Evolutionary conservation across 2,113 vertebrate species (phyloP), one percentile per base, ranked within the genome.

Genomic region (Eonycteris spelaea): DNA sequence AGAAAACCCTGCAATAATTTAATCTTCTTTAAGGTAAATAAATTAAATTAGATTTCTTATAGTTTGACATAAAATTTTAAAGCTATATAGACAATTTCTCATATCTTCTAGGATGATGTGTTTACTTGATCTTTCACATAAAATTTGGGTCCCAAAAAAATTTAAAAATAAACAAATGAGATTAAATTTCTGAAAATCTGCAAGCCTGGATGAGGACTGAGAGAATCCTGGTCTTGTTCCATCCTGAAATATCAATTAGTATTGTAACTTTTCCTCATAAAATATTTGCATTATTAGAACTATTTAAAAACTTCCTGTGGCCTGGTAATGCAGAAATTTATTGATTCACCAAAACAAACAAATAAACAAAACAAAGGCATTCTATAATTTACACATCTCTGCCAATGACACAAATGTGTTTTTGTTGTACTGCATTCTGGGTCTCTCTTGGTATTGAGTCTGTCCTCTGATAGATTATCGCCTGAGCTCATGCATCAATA

Each of bases 1-100:
- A 83, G 67, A 80, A 91, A 86, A 7, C 2, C 5, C 26, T 70
- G n/a, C 5, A n/a, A 71, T 85, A 89, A 91, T 71, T 85, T 87
- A 86, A 95, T 79, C 59, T 95, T 75, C 26, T 85, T 92, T 84
- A 94, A 82, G 40, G 18, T 90, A 79, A 87, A 70, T 78, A 84
- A 88, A 63, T 91, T 55, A 55, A 51, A 89, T 88, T 91, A 80
- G 22, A 40, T 85, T 88, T 96, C 43, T 92, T 71, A 85, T 57
- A 93, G 57, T 57, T 70, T 90, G 70, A 84, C 43, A 90, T 13
- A 85, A 8, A 18, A 51, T 63, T 93, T 80, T 70, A n/a, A 95
- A 86, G 14, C 61, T 86, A 1, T 71, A 65, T 16, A 51, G 71
- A 55, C 30, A 87, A 79, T 85, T 55, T 91, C 28, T 93, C 24